Evolutionary conservation across 2,888 invertebrate genomes (phyloP), one percentile per base, ranked within the genome.

Genomic region (Cyclophora punctaria): DNA sequence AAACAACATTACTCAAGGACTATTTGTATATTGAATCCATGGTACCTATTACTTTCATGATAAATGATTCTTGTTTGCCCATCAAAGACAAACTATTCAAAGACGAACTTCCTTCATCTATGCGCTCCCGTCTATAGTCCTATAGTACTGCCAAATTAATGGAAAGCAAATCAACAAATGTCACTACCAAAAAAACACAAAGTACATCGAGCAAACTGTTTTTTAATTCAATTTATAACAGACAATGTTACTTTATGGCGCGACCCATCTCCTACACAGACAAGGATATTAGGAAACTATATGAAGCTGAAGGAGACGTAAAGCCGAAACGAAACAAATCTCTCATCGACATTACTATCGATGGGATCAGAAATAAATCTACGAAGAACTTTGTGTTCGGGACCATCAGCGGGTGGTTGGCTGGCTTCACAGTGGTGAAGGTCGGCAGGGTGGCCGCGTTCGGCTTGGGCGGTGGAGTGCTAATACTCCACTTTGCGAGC

Each of bases 401-500:
- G 0, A 83, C 84, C 0, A 7, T 77, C 0, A 61, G 74, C 5
- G 86, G 87, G 0, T 86, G 95, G 95, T 71, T 92, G 34, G 91
- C 94, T 5, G 96, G 96, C 6, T 91, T 93, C 59, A 78, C 94
- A 7, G 91, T 94, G 35, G 91, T 94, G 82, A 95, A 93, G 82
- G 91, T 98, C 48, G 97, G 98, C 0, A 96, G 96, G 83, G 89
- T 94, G 20, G 95, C 96, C 0, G 97, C 98, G 0, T 92, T 96
- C 52, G 95, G 96, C 0, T 84, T 98, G 42, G 98, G 98, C 41
- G 96, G 97, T 5, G 94, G 96, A 34, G 92, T 98, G 34, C 92
- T 98, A 50, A 83, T 97, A 7, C 82, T 98, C 40, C 94, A 98
- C 89, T 90, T 98, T 45, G 98, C 97, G 0, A 93, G 94, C 56